Conservation (phyloP, 2,888 invertebrate genomes). For the Ophioninae sp. region DNA sequence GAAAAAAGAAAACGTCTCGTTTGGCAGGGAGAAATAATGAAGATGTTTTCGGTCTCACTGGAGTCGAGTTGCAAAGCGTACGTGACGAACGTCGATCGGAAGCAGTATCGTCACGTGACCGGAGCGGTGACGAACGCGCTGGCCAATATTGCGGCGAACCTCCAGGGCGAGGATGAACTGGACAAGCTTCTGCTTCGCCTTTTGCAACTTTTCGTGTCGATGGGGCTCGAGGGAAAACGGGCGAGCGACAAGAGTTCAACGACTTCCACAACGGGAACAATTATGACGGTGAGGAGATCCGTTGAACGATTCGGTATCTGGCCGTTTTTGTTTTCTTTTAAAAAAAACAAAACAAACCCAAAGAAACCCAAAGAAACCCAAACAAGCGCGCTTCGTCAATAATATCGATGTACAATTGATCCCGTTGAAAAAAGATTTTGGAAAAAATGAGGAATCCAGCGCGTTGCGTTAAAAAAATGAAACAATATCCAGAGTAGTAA, state of each 20-base stretch:
- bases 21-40: conserved; percentile 93
- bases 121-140: conserved; percentile 97
- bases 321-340: too few relatives aligned
- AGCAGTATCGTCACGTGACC: conserved; percentile 90
- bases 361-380: too few relatives aligned
- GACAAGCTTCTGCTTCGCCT: conserved; percentile 93
- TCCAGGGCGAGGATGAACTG: conserved; percentile 92
- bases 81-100: conserved; percentile 82
- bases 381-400: too few relatives aligned
- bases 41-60: conserved; percentile 98
- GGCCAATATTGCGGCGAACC: conserved; percentile 96
- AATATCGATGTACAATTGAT: too few relatives aligned
- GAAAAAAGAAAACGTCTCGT: background rate
- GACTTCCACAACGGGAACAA: conserved; percentile 82
- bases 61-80: conserved; percentile 93
- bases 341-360: too few relatives aligned
- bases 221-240: conserved; percentile 97
- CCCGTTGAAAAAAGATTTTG: too few relatives aligned
- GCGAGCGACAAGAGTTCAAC: conserved; percentile 95
- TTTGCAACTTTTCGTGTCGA: conserved; percentile 97
- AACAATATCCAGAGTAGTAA: too few relatives aligned
- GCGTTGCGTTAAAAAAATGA: too few relatives aligned
- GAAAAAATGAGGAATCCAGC: too few relatives aligned
- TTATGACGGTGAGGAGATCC: conserved; percentile 48
- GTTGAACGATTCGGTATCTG: too few relatives aligned